Evolutionary conservation across 2,888 invertebrate genomes (phyloP).

Genomic region (Cataglyphis albicans): DNA sequence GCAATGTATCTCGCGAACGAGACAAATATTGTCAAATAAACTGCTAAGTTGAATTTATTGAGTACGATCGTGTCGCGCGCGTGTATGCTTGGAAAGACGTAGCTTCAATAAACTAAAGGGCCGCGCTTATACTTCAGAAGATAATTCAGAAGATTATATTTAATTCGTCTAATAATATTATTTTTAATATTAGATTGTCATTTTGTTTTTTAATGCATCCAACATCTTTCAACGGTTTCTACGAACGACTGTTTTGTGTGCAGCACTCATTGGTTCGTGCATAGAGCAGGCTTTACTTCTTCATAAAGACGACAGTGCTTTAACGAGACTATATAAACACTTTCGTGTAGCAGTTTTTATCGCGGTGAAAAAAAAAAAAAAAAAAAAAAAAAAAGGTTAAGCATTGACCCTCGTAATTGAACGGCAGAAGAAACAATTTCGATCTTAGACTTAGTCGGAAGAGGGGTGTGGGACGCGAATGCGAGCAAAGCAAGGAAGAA

Average conservation of each 20-base stretch:
- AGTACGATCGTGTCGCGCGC: neutral
- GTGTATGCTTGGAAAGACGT: neutral
- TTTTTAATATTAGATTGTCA: neutral
- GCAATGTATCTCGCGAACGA: constrained; percentile 56
- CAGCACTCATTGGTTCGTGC: constrained; percentile 50
- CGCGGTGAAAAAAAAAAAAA: neutral
- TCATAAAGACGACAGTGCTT: constrained; percentile 34
- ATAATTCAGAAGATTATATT: neutral
- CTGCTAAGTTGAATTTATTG: constrained; percentile 26
- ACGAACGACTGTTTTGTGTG: neutral
- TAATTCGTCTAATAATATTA: neutral
- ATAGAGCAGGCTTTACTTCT: constrained; percentile 47
- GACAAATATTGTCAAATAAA: constrained; percentile 57
- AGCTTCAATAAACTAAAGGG: neutral
- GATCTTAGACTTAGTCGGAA: constrained; percentile 42
- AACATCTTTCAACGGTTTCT: neutral
- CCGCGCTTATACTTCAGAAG: neutral
- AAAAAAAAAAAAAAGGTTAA: constrained; percentile 8
- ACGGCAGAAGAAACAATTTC: constrained; percentile 74
- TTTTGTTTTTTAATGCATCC: neutral
- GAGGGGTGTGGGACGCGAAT: neutral
- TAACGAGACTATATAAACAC: constrained; percentile 65
- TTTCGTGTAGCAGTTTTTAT: constrained; percentile 30
- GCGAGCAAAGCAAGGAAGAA: constrained; percentile 22
- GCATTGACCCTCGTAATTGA: constrained; percentile 67